phyloP scores from a whole-genome alignment of 2,797 vertebrate species.

The Potorous gilbertii region DNA sequence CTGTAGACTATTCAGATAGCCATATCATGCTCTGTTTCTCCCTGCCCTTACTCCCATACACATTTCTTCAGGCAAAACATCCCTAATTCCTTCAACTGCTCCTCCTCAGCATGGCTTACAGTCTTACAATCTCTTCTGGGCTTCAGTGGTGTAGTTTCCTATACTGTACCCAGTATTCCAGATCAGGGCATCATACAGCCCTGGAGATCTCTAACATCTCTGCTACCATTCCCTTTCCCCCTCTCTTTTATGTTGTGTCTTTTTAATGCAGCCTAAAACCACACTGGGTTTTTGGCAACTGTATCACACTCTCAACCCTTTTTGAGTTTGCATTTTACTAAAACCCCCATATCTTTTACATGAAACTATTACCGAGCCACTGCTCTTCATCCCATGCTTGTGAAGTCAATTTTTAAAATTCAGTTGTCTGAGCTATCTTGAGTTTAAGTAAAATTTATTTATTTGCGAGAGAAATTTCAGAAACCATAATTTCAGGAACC shows the following conservation, averaged over 20 bases:
- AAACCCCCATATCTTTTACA: background rate
- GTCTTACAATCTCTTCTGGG: background rate
- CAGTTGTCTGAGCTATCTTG: background rate
- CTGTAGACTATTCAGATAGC: background rate
- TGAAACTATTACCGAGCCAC: background rate
- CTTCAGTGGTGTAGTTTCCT: background rate
- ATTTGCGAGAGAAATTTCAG: background rate
- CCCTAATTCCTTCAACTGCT: background rate
- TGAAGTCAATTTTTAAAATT: background rate
- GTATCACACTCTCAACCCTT: background rate
- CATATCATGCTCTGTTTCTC: background rate
- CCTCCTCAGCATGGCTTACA: background rate
- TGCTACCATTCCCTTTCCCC: background rate
- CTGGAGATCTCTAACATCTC: background rate
- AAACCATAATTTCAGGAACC: background rate
- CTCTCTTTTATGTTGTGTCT: background rate
- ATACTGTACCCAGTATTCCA: background rate
- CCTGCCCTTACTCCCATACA: background rate
- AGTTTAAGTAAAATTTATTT: background rate
- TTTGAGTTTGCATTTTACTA: background rate
- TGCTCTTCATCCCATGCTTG: background rate
- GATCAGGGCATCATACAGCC: background rate
- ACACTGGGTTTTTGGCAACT: background rate
- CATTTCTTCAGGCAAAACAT: background rate
- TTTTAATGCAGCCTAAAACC: background rate